Evolutionary conservation across 2,888 invertebrate genomes (phyloP).

Genomic region (Agapostemon virescens): DNA sequence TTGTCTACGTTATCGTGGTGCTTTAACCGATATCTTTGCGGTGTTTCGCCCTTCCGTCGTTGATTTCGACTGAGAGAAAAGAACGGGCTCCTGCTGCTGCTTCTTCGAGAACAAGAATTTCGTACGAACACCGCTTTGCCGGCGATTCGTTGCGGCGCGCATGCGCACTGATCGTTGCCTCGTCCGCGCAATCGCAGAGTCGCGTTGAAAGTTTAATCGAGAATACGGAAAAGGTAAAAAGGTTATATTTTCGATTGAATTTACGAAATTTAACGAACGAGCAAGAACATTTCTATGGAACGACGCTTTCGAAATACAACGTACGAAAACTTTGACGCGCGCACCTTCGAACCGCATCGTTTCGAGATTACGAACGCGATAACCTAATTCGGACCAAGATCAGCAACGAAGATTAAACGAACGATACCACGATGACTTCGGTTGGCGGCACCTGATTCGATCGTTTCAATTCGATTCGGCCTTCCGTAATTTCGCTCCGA

Average conservation of each 20-base stretch:
- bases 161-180: neutral
- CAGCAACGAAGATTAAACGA: neutral
- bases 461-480: neutral
- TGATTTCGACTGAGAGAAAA: conserved; percentile 39
- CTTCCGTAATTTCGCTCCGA: neutral
- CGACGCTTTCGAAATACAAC: no score
- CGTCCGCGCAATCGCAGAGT: neutral
- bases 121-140: conserved; percentile 37
- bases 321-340: neutral
- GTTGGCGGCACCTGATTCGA: neutral
- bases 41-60: neutral
- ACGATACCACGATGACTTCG: neutral
- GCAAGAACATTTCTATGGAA: neutral
- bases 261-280: neutral
- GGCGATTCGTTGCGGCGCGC: conserved; percentile 41
- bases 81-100: neutral
- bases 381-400: neutral
- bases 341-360: neutral
- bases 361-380: neutral
- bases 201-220: no score
- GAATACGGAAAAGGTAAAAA: neutral
- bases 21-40: conserved; percentile 1
- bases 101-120: conserved; percentile 23
- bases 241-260: neutral
- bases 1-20: no score